Conservation (phyloP, 2,113 vertebrate genomes). For the Pteropus alecto region DNA sequence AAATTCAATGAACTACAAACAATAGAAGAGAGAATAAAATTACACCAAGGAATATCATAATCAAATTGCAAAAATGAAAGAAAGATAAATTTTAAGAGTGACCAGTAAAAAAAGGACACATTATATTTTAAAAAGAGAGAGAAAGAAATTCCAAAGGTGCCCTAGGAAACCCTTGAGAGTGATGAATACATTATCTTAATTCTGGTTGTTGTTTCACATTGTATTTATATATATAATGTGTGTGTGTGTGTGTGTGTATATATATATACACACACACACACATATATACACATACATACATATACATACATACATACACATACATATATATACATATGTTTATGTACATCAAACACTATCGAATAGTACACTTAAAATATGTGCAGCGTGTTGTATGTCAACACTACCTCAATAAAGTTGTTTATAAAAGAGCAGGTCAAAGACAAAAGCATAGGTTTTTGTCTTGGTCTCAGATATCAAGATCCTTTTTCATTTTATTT, state of each 20-base stretch:
- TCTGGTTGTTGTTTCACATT: not conserved
- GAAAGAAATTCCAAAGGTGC: not conserved
- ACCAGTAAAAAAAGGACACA: not conserved
- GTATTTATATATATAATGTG: not conserved
- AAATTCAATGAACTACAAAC: not conserved
- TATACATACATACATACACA: too few relatives aligned
- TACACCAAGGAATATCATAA: not conserved
- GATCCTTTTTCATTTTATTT: not conserved
- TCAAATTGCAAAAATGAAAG: not conserved
- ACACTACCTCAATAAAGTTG: not conserved
- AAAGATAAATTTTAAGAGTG: not conserved
- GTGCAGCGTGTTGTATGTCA: not conserved
- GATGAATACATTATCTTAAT: not conserved
- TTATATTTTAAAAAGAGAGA: not conserved
- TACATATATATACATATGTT: too few relatives aligned
- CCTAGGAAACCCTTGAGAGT: not conserved
- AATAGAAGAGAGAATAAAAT: constrained; percentile 32
- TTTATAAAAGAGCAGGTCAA: not conserved
- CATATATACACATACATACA: too few relatives aligned
- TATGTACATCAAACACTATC: not conserved
- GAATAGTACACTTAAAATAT: not conserved
- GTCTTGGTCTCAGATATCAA: not conserved
- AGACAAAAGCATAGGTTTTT: not conserved
- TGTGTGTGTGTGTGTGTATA: not conserved
- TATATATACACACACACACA: too few relatives aligned